phyloP scores from a whole-genome alignment of 2,888 invertebrate species.

The Biston betularia region DNA sequence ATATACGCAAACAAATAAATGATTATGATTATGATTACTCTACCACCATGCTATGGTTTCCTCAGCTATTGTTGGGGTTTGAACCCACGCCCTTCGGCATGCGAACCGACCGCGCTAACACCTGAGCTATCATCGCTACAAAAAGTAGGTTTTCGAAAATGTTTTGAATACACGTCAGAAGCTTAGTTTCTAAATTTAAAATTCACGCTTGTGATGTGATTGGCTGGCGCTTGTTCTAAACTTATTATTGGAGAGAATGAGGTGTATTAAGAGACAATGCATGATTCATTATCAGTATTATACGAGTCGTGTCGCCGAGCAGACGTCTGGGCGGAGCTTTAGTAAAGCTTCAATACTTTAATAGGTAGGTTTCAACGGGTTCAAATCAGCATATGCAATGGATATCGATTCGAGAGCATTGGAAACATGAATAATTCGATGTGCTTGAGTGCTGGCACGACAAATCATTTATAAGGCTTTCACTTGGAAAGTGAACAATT shows the following conservation, averaged over 20 bases:
- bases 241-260: conserved; percentile 35
- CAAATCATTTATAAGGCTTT: conserved; percentile 16
- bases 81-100: too few species aligned
- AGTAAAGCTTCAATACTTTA: conserved; percentile 36
- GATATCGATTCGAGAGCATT: conserved; percentile 62
- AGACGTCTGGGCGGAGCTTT: conserved; percentile 68
- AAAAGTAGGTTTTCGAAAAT: too few species aligned
- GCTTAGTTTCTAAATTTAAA: conserved; percentile 61
- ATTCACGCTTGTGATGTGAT: conserved; percentile 66
- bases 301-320: conserved; percentile 56
- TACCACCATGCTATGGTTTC: too few species aligned
- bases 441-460: conserved; percentile 28
- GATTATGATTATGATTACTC: too few species aligned
- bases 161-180: neutral
- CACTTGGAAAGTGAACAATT: neutral
- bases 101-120: too few species aligned
- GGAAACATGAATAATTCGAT: conserved; percentile 42
- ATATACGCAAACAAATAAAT: too few species aligned
- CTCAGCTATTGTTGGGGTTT: too few species aligned
- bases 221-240: conserved; percentile 52
- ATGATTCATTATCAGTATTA: conserved; percentile 76
- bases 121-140: too few species aligned
- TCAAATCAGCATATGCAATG: conserved; percentile 76
- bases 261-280: conserved; percentile 63
- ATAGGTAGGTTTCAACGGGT: conserved; percentile 60